phyloP scores from a whole-genome alignment of 2,797 vertebrate genomes.

The Gymnocypris eckloni region DNA sequence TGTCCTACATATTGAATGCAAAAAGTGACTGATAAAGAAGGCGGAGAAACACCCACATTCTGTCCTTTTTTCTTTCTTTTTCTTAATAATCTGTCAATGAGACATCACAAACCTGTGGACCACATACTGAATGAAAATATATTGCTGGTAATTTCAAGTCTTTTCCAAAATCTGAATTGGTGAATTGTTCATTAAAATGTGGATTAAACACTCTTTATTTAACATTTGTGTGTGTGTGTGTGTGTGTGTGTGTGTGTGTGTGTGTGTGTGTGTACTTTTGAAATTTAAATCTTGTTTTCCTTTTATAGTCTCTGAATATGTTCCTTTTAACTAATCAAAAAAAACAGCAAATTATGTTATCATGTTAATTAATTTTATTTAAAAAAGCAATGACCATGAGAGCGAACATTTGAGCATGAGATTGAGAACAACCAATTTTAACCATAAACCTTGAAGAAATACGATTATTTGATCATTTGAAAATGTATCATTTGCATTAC shows the following conservation, averaged over 20 bases:
- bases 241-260: no score
- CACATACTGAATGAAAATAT: conserved; percentile 39
- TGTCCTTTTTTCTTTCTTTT: background rate
- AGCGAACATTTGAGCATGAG: no score
- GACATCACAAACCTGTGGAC: conserved; percentile 20
- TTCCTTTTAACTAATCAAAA: background rate
- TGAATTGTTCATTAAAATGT: background rate
- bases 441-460: background rate
- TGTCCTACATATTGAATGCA: conserved; percentile 76
- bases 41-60: conserved; percentile 66
- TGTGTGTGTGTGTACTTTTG: background rate
- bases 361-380: background rate
- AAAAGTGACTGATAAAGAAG: conserved; percentile 76
- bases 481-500: background rate
- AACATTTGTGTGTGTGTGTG: no score
- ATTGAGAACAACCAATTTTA: background rate
- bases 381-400: no score
- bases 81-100: background rate
- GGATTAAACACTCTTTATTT: background rate
- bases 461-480: background rate
- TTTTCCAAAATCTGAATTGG: background rate
- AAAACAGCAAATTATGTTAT: background rate
- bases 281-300: background rate
- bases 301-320: conserved; percentile 10
- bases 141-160: background rate